These are phyloP conservation scores for Fundulus diaphanus DNA, from an alignment of 2,797 vertebrate species.

Conservation along the genomic window DNA sequence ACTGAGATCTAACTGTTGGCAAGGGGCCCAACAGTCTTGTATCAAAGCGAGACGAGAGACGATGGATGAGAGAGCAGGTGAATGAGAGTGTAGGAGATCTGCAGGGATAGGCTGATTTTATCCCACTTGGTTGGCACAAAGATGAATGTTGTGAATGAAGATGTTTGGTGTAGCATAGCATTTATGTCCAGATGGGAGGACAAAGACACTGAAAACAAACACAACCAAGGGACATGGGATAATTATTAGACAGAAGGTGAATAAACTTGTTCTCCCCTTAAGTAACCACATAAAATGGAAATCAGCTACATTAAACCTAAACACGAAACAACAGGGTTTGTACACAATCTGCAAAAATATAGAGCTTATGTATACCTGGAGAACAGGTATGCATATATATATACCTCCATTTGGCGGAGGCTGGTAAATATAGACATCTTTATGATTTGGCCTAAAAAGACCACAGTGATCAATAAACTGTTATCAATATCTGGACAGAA, in stretches of 20 bases:
- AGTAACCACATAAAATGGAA: too few species aligned
- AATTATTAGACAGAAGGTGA: background rate
- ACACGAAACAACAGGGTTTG: too few species aligned
- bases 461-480: too few species aligned
- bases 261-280: too few species aligned
- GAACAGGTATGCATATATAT: too few species aligned
- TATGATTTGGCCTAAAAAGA: too few species aligned
- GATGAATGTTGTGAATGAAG: conserved; percentile 14
- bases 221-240: background rate
- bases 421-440: too few species aligned
- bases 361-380: too few species aligned
- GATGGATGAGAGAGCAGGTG: conserved; percentile 21
- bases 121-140: conserved; percentile 10
- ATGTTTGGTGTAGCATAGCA: background rate
- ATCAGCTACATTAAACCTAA: too few species aligned
- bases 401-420: too few species aligned
- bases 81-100: conserved; percentile 19
- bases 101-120: conserved; percentile 25
- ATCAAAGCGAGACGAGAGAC: conserved; percentile 25
- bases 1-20: conserved; percentile 69
- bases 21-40: conserved; percentile 56
- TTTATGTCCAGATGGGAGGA: background rate
- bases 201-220: background rate
- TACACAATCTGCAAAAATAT: too few species aligned
- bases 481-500: too few species aligned